Percentiles rank a stretch among this genome's conserved stretches.
Evolutionary conservation across 2,888 invertebrate genomes (phyloP).

Genomic region (Diogma glabrata): DNA sequence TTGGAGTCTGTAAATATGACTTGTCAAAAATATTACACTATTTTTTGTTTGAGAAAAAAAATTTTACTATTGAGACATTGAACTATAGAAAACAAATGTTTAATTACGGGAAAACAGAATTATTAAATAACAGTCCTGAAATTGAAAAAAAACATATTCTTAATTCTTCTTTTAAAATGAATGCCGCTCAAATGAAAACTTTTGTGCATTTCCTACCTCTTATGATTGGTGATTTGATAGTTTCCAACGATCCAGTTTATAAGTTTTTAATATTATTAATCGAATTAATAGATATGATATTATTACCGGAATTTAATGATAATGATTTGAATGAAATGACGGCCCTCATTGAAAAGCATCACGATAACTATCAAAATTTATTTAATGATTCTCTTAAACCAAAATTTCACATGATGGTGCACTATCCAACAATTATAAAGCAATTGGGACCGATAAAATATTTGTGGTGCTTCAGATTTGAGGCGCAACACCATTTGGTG

Average conservation of each 20-base stretch:
- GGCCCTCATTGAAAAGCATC: conserved; percentile 14
- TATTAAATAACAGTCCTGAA: conserved; percentile 7
- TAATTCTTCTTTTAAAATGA: conserved; percentile 16
- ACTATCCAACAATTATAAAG: not conserved
- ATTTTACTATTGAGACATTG: not conserved
- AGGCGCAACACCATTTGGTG: not conserved
- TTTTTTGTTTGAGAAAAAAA: not conserved
- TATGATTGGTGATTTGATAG: conserved; percentile 15
- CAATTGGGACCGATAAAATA: conserved; percentile 1
- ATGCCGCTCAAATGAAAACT: conserved; percentile 15
- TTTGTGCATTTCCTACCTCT: conserved; percentile 14
- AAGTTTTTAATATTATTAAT: conserved; percentile 8
- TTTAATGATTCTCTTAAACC: conserved; percentile 2
- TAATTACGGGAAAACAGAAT: not conserved
- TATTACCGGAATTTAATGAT: conserved; percentile 13
- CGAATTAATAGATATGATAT: conserved; percentile 14
- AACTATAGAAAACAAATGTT: conserved; percentile 1
- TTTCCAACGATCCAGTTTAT: conserved; percentile 9
- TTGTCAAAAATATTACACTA: not conserved
- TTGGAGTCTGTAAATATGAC: conserved; percentile 4
- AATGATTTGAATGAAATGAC: conserved; percentile 9
- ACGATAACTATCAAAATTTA: conserved; percentile 6
- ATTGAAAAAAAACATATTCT: conserved; percentile 15
- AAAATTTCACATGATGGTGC: conserved; percentile 3
- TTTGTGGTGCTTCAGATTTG: conserved; percentile 1